Percentiles rank a stretch among this genome's conserved stretches.
These are phyloP conservation scores for Colius striatus DNA, from an alignment of 2,113 vertebrate genomes.

Conservation along the genomic window DNA sequence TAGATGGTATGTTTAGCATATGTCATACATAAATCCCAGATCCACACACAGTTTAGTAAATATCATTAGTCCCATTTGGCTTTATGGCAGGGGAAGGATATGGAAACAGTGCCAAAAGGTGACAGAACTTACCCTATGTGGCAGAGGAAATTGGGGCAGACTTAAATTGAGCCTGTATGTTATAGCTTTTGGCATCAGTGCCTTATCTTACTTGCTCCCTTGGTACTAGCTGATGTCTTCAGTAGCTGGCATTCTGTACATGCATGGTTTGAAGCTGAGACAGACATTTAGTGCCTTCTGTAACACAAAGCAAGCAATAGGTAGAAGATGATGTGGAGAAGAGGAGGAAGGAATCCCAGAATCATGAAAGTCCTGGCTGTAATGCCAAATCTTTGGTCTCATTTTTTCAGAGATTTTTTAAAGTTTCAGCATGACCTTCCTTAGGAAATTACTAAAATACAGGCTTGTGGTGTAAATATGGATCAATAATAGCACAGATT, in stretches of 20 bases:
- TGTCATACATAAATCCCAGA: neutral
- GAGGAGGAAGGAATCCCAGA: neutral
- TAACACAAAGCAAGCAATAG: neutral
- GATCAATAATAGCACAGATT: constrained; percentile 39
- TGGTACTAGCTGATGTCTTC: neutral
- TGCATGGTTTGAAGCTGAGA: neutral
- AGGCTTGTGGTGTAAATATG: constrained; percentile 34
- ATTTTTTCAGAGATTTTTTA: neutral
- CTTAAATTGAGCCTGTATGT: neutral
- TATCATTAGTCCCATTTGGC: neutral
- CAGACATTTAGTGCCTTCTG: neutral
- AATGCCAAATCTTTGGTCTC: neutral
- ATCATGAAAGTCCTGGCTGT: no score
- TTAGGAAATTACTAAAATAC: constrained; percentile 7
- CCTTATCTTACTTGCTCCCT: neutral
- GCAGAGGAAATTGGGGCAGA: neutral
- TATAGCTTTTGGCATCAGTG: neutral
- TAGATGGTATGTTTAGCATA: neutral
- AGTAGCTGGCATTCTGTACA: neutral
- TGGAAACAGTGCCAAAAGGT: neutral
- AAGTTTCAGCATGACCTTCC: constrained; percentile 17
- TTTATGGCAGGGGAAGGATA: neutral
- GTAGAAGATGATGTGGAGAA: neutral
- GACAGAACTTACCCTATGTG: neutral
- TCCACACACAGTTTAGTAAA: neutral